phyloP scores from a whole-genome alignment of 2,113 vertebrate genomes.

The Indicator indicator region DNA sequence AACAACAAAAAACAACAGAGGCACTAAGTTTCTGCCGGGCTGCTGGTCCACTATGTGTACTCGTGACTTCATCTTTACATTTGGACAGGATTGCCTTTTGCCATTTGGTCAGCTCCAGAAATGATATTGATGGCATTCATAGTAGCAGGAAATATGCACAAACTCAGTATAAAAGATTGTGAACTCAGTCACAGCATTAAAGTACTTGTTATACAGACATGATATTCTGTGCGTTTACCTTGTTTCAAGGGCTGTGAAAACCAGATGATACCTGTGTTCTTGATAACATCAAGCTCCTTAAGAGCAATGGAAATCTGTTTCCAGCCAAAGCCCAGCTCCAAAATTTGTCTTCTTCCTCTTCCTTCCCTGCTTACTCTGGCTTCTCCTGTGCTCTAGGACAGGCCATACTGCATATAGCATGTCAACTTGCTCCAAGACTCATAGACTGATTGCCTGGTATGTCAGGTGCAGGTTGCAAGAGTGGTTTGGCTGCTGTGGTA shows the following conservation, averaged over 20 bases:
- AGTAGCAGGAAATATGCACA: background rate
- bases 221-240: background rate
- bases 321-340: background rate
- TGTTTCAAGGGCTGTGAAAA: background rate
- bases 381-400: background rate
- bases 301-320: background rate
- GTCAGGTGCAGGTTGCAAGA: rapidly evolving
- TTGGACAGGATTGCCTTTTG: background rate
- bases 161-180: background rate
- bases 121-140: background rate
- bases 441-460: rapidly evolving
- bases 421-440: background rate
- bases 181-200: background rate
- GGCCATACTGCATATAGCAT: rapidly evolving
- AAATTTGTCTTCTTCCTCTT: background rate
- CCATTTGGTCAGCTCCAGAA: background rate
- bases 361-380: background rate
- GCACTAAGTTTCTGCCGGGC: background rate
- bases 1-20: too few relatives aligned
- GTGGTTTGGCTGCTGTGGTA: background rate
- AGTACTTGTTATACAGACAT: background rate
- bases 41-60: background rate
- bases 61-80: background rate
- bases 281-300: background rate
- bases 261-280: background rate